Evolutionary conservation across 1,140 invertebrate species (phyloP), one percentile per base, ranked within the genome.

Genomic region (Euglossa dilemma): DNA sequence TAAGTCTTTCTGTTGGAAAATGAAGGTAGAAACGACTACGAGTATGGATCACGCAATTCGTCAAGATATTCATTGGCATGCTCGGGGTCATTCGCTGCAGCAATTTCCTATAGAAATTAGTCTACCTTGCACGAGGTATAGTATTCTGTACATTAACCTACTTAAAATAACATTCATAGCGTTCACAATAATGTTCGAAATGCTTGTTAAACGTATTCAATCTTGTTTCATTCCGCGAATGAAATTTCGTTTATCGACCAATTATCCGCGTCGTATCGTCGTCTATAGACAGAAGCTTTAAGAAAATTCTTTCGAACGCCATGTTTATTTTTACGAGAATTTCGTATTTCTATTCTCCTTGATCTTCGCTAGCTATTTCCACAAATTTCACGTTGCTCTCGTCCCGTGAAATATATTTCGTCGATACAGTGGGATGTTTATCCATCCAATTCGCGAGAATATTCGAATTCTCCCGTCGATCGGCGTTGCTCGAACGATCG

Each of bases 61-160:
- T 77, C 61, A 66, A 43, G 20, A 43, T 50, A 47, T 63, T 52
- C 52, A 20, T 36, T 20, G 6, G 28, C 25, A 28, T 45, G 16
- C 50, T 23, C 47, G 61, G 45, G 56, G 52, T 28, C 54, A 52
- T 66, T 66, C 28, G 59, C 43, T n/a, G 23, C 50, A 36, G 74
- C 28, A 66, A 66, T 77, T 77, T 63, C 50, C 61, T 28, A 50
- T 66, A 54, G 75, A 64, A 77, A 66, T 50, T 77, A 66, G 28
- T 54, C 50, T 77, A 66, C 23, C 36, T 67, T n/a, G 28, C 50
- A 43, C 36, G 59, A 43, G 12, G 18, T 43, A 54, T 66, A 66
- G 47, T 43, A 74, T 61, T 74, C n/a, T 61, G 47, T 25, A 43
- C 75, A 52, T 66, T 64, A 77, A 77, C 75, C 75, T 66, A 77